Base-by-base conservation (phyloP, 2,888 invertebrate species). In the Limnephilus rhombicus region DNA sequence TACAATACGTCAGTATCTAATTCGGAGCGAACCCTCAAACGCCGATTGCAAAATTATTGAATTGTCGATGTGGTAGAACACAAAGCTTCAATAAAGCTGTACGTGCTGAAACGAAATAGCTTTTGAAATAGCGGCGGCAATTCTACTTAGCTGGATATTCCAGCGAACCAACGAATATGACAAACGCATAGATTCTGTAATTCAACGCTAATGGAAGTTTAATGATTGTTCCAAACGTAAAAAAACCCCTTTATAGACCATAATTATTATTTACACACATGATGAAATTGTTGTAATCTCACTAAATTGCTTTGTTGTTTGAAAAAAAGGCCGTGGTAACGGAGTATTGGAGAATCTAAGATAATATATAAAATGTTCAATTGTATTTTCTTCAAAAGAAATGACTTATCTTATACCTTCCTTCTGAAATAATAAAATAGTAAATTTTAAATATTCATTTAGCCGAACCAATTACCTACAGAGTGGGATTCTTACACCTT, bases 11-110 rank as follows among this genome's bases (percentile, higher is more conserved):
- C 41, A 89, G 29, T 41, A 34, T 41, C 80, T 41, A 89, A 89
- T 89, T 80, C 81, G 18, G 81, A 41, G 80, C 45, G 41, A 80
- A 37, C 41, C 68, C 68, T 37, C 68, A 88, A 88, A 80, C 80
- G 80, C 41, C 89, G 89, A 89, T 89, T 89, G 89, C 80, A 81
- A 89, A 88, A 81, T 89, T 81, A 89, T 81, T 45, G 89, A 89
- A 89, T 80, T 80, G 89, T 80, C 89, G 81, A 41, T 89, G 89
- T 81, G 89, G 89, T 89, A 45, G 37, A 89, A 81, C 89, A 81
- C 89, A 81, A 89, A 89, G 89, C 89, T 81, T 81, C 89, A 81
- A 87, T 81, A 89, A 89, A 81, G 89, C 89, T 37, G 53, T 87
- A 53, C 87, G 87, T 87, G 87, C 87, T 68, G 87, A 87, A 87